Base-by-base conservation (phyloP, 2,888 invertebrate species). In the Bibio marci region DNA sequence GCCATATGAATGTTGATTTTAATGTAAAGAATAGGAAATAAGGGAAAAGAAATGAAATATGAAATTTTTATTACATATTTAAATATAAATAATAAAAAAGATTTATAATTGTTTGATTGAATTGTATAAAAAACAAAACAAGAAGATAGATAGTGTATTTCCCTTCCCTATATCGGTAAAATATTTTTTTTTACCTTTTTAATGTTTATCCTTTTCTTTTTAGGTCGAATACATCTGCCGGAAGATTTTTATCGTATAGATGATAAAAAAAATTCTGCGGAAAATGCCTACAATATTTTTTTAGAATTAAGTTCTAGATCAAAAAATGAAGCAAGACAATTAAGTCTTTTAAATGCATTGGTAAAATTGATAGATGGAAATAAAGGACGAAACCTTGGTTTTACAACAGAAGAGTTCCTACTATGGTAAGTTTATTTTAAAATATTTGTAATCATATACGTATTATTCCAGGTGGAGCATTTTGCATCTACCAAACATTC, bases 301-400 rank as follows among this genome's bases (percentile, higher is more conserved):
- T 64, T 65, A 50, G 71, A 69, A 48, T 62, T 77, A 42, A 74
- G 74, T 55, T 46, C 53, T 42, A 54, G 52, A 41, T 55, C 56
- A 43, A 68, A 78, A 43, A 73, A 78, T 43, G 86, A 85, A 60
- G 76, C 73, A 45, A 79, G 78, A 56, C 79, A 82, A 57, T 67
- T 91, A 49, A 82, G 80, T 47, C 83, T 87, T 60, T 71, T 92
- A 52, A 92, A 91, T 69, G 80, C 78, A 44, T 76, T 91, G 63
- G 85, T 87, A 41, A 83, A 85, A 54, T 69, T 91, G 47, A 56
- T 59, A 39, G 48, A 57, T 44, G 50, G 52, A 35, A 43, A 8
- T 13, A 15, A 31, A 14, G 17, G 22, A 4, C 8, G 22, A 46
- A 49, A 52, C 45, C 67, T 82, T 50, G 81, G 81, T 34, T 80